Conservation (phyloP, 2,888 invertebrate species). For the Zygaena filipendulae region DNA sequence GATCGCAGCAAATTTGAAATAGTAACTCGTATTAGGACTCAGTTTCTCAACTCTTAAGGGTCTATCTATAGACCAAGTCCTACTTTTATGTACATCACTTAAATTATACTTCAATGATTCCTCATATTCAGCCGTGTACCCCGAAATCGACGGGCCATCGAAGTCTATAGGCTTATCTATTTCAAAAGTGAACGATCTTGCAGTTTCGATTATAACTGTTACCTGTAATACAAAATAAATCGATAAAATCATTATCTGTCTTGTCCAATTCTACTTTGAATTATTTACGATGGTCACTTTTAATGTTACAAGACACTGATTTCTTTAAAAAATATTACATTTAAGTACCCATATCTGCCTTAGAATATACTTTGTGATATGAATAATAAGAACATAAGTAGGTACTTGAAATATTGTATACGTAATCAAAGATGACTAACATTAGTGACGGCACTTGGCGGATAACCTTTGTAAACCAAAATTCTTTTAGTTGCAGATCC, state of each 20-base stretch:
- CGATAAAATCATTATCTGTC: too few species aligned
- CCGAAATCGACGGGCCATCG: slow-evolving; percentile 33
- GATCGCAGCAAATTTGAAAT: slow-evolving; percentile 40
- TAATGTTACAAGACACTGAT: slow-evolving; percentile 1
- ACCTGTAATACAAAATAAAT: too few species aligned
- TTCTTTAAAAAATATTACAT: slow-evolving; percentile 25
- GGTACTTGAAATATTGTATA: too few species aligned
- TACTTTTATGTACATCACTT: slow-evolving; percentile 41
- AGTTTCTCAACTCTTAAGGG: slow-evolving; percentile 38
- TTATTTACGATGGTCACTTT: too few species aligned
- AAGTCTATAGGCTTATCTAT: slow-evolving; percentile 26
- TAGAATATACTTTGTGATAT: too few species aligned
- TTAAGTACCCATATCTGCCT: too few species aligned
- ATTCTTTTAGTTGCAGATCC: too few species aligned
- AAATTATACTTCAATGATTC: slow-evolving; percentile 31
- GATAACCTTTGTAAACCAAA: too few species aligned
- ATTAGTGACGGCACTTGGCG: too few species aligned
- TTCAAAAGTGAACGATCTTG: slow-evolving; percentile 36
- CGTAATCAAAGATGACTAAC: too few species aligned
- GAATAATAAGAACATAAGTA: too few species aligned
- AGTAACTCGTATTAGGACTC: slow-evolving; percentile 37
- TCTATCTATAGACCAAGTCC: slow-evolving; percentile 43
- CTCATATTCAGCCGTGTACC: slow-evolving; percentile 45
- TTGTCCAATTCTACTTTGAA: too few species aligned
- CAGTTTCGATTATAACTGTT: slow-evolving; percentile 22